Conservation (phyloP, 2,888 invertebrate species). For the Dendrolimus houi region DNA sequence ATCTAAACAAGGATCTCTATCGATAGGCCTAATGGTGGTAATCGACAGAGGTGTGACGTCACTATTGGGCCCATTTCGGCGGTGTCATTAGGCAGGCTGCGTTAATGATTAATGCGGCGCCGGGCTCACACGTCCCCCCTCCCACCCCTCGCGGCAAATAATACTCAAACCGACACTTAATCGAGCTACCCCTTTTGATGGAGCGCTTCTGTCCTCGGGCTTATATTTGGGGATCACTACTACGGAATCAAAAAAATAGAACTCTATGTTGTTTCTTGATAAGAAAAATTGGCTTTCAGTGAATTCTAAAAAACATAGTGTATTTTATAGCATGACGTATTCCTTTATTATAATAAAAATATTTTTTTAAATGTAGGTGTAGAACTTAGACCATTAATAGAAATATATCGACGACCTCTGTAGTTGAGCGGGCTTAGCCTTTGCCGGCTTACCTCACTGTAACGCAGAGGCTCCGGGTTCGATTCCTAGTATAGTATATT, state of each 20-base stretch:
- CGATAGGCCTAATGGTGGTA: slow-evolving; percentile 24
- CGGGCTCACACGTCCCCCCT: slow-evolving; percentile 50
- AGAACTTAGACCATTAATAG: too few species aligned
- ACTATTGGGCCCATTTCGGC: slow-evolving; percentile 61
- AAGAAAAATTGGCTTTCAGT: background rate
- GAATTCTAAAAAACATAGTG: too few species aligned
- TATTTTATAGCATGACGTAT: too few species aligned
- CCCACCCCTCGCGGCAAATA: slow-evolving; percentile 45
- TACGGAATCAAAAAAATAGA: background rate
- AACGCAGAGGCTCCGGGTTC: too few species aligned
- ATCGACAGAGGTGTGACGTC: slow-evolving; percentile 28
- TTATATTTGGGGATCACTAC: slow-evolving; percentile 10
- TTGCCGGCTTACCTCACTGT: too few species aligned
- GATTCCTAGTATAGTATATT: too few species aligned
- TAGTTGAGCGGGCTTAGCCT: too few species aligned
- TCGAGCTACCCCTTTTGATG: slow-evolving; percentile 73
- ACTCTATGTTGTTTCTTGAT: background rate
- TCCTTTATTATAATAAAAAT: too few species aligned
- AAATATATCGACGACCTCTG: too few species aligned
- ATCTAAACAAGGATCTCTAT: background rate
- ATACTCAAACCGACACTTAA: slow-evolving; percentile 70
- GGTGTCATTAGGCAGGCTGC: slow-evolving; percentile 73
- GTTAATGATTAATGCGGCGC: slow-evolving; percentile 76
- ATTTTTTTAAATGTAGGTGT: too few species aligned
- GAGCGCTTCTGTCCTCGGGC: slow-evolving; percentile 49